A percentile compares a stretch with the other conserved stretches of the same genome.
phyloP scores from a whole-genome alignment of 2,797 vertebrate genomes.

The Labroides dimidiatus region DNA sequence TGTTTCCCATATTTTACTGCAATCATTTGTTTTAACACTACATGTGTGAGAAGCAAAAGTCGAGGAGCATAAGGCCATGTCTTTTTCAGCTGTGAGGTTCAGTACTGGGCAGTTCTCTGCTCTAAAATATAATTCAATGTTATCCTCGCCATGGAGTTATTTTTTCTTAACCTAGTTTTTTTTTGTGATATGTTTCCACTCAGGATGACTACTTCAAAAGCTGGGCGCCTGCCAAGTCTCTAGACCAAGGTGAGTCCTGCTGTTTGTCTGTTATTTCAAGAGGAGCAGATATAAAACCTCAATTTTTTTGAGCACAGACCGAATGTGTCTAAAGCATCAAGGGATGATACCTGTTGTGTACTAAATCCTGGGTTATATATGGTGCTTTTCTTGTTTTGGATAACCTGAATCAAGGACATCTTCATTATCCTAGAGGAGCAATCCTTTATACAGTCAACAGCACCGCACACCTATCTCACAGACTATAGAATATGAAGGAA shows the following conservation, averaged over 20 bases:
- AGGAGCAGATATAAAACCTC: not conserved
- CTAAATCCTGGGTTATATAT: not conserved
- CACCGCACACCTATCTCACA: too few relatives aligned
- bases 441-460: too few relatives aligned
- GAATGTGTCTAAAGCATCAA: conserved; percentile 7
- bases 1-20: conserved; percentile 4
- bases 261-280: conserved; percentile 19
- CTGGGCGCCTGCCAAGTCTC: conserved; percentile 93
- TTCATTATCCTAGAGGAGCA: too few relatives aligned
- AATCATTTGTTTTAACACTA: conserved; percentile 19
- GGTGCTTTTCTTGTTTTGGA: too few relatives aligned
- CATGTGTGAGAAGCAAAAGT: conserved; percentile 5
- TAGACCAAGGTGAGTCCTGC: conserved; percentile 90
- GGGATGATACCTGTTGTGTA: conserved; percentile 1
- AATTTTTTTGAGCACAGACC: not conserved
- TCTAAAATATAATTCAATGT: conserved; percentile 54
- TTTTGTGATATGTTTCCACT: conserved; percentile 59
- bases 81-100: conserved; percentile 17
- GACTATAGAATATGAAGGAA: too few relatives aligned
- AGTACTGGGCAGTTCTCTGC: conserved; percentile 18
- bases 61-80: conserved; percentile 21
- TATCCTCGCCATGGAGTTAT: conserved; percentile 27
- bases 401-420: too few relatives aligned
- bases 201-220: conserved; percentile 97
- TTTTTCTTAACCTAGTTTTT: conserved; percentile 50